phyloP scores from a whole-genome alignment of 2,797 vertebrate species.

The Enteromius unitaeniatus region DNA sequence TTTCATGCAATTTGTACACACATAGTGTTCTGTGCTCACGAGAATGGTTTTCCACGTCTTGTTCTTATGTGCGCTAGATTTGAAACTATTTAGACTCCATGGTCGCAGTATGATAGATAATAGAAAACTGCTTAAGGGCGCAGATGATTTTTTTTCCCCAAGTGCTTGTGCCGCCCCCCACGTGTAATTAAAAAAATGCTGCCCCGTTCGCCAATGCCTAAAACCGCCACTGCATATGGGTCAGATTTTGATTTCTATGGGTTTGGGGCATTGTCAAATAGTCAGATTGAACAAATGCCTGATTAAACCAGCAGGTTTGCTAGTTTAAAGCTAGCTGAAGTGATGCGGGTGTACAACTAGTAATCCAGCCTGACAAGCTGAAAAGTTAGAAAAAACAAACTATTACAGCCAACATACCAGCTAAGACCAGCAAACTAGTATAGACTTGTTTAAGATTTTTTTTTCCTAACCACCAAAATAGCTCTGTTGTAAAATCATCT shows the following conservation, averaged over 20 bases:
- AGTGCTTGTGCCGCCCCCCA: no score
- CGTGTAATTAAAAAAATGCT: no score
- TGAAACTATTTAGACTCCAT: no score
- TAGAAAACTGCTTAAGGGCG: no score
- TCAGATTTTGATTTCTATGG: background rate
- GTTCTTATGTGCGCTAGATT: no score
- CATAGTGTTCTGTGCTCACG: no score
- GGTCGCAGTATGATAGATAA: no score
- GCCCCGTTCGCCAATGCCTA: no score
- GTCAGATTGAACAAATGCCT: background rate
- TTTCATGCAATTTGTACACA: no score
- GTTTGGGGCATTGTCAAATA: background rate
- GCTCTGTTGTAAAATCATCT: background rate
- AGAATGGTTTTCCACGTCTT: no score
- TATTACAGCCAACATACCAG: background rate
- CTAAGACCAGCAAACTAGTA: background rate
- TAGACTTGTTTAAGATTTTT: background rate
- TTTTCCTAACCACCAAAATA: background rate
- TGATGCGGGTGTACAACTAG: background rate
- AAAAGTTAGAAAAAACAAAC: background rate
- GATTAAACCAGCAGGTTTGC: background rate
- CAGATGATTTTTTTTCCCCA: no score
- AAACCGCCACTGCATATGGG: no score
- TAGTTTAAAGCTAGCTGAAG: background rate
- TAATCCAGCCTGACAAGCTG: background rate